Base-by-base conservation (phyloP, 2,797 vertebrate species). In the Sebastiscus albofasciatus region DNA sequence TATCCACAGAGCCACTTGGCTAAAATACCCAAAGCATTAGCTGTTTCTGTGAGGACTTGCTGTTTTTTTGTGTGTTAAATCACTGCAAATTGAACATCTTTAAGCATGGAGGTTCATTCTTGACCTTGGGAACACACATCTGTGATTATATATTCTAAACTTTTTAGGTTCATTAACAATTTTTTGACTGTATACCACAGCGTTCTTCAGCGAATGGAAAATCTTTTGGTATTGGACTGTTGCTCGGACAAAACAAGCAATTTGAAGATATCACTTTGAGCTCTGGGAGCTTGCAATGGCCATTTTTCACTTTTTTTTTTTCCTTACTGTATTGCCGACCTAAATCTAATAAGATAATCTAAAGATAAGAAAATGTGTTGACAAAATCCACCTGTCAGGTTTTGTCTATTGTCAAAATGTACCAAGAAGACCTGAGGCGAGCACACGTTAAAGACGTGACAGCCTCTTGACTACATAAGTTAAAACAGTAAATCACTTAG, bases 401-500 rank as follows among this genome's bases (percentile, higher is more conserved):
- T 79, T 75, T 29, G 27, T 86, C 83, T 87, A 13, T 29, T 56
- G 61, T 77, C 31, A 65, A 62, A 74, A 80, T 73, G 9, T 70
- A 68, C 20, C 18, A 2, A 22, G 26, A 52, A 52, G 26, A 72
- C 62, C 49, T 27, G 14, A 75, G 64, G 66, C 9, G 7, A 68
- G 52, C 0, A 24, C 26, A 49, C 2, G 24, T 64, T 78, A 52
- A 79, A 60, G 78, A 65, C 79, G 52, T 54, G 55, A 24, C 18
- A 18, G 77, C 81, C 77, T 89, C 69, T 83, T 83, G 71, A 72
- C 75, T 33, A 39, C 36, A 29, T 82, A 79, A 92, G 77, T 83
- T 88, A 80, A 92, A 92, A 86, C 84, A 80, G 83, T 89, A 83
- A 61, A 88, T 93, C 87, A 89, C 72, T 39, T 9, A 52, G 54